These are phyloP conservation scores for Epinotia bilunana DNA, from an alignment of 2,888 invertebrate genomes.

Conservation along the genomic window DNA sequence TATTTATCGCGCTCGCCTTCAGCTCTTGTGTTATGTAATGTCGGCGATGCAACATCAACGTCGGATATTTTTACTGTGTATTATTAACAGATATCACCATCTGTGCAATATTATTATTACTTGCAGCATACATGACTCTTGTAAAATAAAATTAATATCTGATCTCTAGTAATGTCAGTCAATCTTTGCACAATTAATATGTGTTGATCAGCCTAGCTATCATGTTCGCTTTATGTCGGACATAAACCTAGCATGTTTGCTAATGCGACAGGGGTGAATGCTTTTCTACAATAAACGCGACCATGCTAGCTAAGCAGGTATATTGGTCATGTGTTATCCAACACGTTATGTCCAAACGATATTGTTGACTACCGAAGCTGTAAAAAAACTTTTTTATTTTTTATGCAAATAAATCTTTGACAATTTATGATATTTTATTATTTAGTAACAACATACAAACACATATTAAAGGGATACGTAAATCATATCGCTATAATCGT, in stretches of 20 bases:
- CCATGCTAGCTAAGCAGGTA: no score
- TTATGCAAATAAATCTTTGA: slow-evolving; percentile 34
- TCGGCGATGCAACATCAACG: not conserved
- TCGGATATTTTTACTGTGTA: not conserved
- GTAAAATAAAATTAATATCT: not conserved
- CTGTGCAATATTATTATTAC: slow-evolving; percentile 18
- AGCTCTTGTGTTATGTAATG: not conserved
- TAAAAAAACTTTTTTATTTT: slow-evolving; percentile 29
- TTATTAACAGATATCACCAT: not conserved
- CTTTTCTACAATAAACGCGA: no score
- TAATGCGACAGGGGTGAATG: no score
- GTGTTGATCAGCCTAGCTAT: not conserved
- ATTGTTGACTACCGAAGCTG: slow-evolving; percentile 25
- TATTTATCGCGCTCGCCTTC: not conserved
- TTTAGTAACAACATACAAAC: not conserved
- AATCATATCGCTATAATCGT: not conserved
- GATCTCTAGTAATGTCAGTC: slow-evolving; percentile 1
- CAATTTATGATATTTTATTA: not conserved
- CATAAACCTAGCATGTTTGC: no score
- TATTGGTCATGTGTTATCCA: slow-evolving; percentile 15
- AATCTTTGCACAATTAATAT: not conserved
- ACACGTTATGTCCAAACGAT: slow-evolving; percentile 10
- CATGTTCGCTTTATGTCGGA: not conserved
- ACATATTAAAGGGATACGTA: not conserved
- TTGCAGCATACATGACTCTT: slow-evolving; percentile 11